Base-by-base conservation (phyloP, 2,113 vertebrate genomes). In the Hippocampus abdominalis region DNA sequence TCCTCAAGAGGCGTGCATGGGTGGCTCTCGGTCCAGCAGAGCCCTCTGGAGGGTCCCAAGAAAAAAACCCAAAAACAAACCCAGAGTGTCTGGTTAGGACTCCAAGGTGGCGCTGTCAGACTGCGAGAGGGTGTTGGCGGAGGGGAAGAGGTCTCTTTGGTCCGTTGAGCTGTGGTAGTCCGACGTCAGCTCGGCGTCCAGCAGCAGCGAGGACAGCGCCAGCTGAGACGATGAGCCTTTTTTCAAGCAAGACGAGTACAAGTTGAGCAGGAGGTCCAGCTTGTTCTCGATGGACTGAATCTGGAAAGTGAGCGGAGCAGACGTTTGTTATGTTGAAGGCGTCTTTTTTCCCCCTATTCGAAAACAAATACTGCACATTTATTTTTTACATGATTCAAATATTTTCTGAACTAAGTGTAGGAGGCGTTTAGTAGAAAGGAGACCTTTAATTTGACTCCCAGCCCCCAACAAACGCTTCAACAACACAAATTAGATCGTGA, bases 201-300 rank as follows among this genome's bases (percentile, higher is more conserved):
- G 93, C 79, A 95, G 93, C 80, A 96, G 87, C 1, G 95, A 91
- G 0, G 94, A 94, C 90, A 98, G 87, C 68, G 95, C 95, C 85
- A 94, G 94, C 72, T 93, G 82, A 64, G 96, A 96, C 13, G 96
- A 95, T 16, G 96, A 95, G 79, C 96, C 95, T 68, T 97, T 96
- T 90, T 94, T 95, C 60, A 98, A 92, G 90, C 94, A 98, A 90
- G 96, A 95, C 0, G 96, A 93, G 87, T 98, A 99, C 86, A 98
- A 92, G 70, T 94, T 94, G 32, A 99, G 88, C 75, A 99, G 88
- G 63, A 96, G 82, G 88, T 98, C 97, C 90, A 99, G 89, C 88
- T 99, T 99, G 86, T 95, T 95, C 86, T 99, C 97, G 68, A 98
- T 99, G 73, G 96, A 98, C 85, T 96, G 96, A 18, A 99, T 97